A percentile compares a stretch with the other conserved stretches of the same genome.
Evolutionary conservation across 2,888 invertebrate species (phyloP).

Genomic region (Ormyrus pomaceus): DNA sequence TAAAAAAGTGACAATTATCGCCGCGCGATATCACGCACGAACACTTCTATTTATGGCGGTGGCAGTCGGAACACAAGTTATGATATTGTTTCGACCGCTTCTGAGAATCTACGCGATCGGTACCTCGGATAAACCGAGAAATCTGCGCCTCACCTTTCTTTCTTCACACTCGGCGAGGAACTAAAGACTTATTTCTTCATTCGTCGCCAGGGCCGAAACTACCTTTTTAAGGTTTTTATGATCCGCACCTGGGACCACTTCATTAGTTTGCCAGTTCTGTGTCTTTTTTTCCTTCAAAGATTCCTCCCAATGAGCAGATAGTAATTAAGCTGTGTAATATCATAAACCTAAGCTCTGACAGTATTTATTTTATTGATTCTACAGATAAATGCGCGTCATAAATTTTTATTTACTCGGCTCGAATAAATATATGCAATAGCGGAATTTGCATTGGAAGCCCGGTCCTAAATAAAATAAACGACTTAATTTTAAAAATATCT

Average conservation of each 20-base stretch:
- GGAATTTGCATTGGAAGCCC: not conserved
- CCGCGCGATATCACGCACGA: conserved; percentile 63
- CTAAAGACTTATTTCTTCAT: conserved; percentile 71
- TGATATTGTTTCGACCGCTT: conserved; percentile 74
- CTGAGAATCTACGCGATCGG: conserved; percentile 75
- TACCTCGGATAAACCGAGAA: conserved; percentile 72
- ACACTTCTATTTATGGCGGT: conserved; percentile 72
- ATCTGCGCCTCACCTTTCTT: conserved; percentile 58
- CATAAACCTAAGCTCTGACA: conserved; percentile 47
- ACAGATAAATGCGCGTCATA: conserved; percentile 53
- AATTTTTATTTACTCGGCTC: conserved; percentile 52
- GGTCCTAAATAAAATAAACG: not conserved
- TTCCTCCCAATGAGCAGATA: conserved; percentile 41
- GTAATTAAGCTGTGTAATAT: conserved; percentile 55
- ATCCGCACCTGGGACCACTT: conserved; percentile 66
- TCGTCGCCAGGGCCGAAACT: conserved; percentile 63
- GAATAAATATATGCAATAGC: conserved; percentile 36
- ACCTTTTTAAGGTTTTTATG: conserved; percentile 64
- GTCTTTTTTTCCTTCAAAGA: conserved; percentile 37
- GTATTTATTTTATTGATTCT: conserved; percentile 58
- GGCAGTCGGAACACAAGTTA: conserved; percentile 73
- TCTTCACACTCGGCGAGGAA: conserved; percentile 58
- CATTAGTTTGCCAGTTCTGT: conserved; percentile 64
- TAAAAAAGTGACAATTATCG: conserved; percentile 53
- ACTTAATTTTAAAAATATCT: not conserved